Conservation (phyloP, 2,888 invertebrate species). For the Trachelus iudaicus region DNA sequence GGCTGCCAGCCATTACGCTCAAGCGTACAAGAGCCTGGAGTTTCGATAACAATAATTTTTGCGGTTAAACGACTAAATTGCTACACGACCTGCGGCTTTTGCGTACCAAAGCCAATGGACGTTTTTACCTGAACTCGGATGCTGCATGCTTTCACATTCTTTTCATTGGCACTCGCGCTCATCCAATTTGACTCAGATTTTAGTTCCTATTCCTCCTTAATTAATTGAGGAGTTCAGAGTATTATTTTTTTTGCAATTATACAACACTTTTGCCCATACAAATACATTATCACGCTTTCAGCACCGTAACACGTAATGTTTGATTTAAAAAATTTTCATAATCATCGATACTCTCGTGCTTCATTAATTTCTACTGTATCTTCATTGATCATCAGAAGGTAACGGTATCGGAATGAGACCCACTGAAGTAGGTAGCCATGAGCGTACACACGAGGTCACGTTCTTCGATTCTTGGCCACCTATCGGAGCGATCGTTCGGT, state of each 20-base stretch:
- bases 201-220: neutral
- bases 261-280: neutral
- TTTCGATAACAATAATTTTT: conserved; percentile 57
- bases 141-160: neutral
- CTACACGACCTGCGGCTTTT: conserved; percentile 37
- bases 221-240: neutral
- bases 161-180: conserved; percentile 15
- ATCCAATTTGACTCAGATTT: conserved; percentile 11
- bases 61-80: conserved; percentile 59
- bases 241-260: neutral
- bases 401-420: conserved; percentile 36
- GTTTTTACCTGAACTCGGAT: neutral
- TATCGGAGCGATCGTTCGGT: conserved; percentile 38
- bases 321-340: neutral
- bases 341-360: neutral
- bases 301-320: neutral
- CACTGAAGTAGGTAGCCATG: conserved; percentile 34
- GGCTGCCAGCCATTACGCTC: conserved; percentile 42
- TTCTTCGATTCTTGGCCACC: conserved; percentile 42
- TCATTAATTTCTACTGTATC: neutral
- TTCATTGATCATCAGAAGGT: neutral
- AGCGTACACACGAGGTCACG: conserved; percentile 45
- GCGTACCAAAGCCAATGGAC: neutral
- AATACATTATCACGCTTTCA: neutral
- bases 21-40: conserved; percentile 16